Conservation (phyloP, 1,140 invertebrate genomes). For the Drosophila truncata region DNA sequence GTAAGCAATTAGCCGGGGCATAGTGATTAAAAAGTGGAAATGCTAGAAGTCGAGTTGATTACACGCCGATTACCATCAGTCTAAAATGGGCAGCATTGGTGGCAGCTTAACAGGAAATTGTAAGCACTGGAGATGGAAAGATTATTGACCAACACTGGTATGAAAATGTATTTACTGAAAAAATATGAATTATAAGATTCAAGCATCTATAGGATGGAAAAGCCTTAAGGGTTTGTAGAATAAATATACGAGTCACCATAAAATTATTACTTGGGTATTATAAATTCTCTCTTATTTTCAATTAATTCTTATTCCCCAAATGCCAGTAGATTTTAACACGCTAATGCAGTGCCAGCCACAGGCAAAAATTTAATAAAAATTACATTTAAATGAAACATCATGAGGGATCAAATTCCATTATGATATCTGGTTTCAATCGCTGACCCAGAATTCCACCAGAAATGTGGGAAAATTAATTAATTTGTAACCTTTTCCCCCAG, state of each 20-base stretch:
- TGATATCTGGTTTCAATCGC: slow-evolving; percentile 5
- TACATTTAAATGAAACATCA: slow-evolving; percentile 12
- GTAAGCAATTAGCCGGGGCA: slow-evolving; percentile 58
- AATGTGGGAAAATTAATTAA: slow-evolving; percentile 16
- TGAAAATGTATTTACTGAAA: too few species aligned
- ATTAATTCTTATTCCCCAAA: slow-evolving; percentile 6
- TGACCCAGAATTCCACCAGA: neutral
- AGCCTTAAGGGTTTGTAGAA: neutral
- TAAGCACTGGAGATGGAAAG: neutral
- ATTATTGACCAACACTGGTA: too few species aligned
- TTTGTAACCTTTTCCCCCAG: neutral
- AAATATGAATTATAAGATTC: too few species aligned
- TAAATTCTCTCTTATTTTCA: neutral
- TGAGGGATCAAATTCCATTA: slow-evolving; percentile 17
- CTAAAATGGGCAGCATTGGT: neutral
- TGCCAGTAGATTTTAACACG: neutral
- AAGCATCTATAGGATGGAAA: neutral
- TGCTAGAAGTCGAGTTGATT: slow-evolving; percentile 44
- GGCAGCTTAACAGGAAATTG: neutral
- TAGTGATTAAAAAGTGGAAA: slow-evolving; percentile 48
- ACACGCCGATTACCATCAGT: slow-evolving; percentile 31
- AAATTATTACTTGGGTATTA: neutral
- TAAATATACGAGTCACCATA: neutral
- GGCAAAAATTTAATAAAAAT: neutral
- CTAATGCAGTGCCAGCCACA: neutral